Evolutionary conservation across 1,140 invertebrate species (phyloP), one percentile per base, ranked within the genome.

Genomic region (Drosophila obscura): DNA sequence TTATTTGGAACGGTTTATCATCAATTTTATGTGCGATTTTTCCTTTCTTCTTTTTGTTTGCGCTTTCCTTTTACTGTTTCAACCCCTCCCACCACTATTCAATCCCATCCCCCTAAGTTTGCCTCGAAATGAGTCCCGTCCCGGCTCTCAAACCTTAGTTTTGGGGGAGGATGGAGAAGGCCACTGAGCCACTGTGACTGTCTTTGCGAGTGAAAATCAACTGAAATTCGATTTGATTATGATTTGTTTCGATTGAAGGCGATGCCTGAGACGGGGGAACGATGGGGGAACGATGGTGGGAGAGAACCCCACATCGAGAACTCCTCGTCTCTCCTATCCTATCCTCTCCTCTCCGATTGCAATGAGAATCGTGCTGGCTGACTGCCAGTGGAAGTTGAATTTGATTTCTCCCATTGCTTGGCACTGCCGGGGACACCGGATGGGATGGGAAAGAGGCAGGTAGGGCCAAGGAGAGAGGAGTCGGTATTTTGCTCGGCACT

Each of bases 1-100:
- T 87, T 87, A 87, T 87, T 89, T 87, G 83, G 83, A 88, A 88
- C 85, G 83, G 85, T 87, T 87, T 87, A 87, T 87, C 83, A 87
- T 87, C 83, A 87, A 87, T 87, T 87, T 88, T 87, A 87, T 87
- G 83, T 83, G 83, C 79, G 79, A 76, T 68, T 83, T 76, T 87
- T 79, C 49, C 43, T 55, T 73, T 50, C 55, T 64, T 51, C 48
- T 73, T 67, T 51, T 58, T 66, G 76, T 77, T 80, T 80, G 63
- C 52, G 62, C 48, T 87, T 67, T 77, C 50, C 77, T 73, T 66
- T 74, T 52, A 63, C 62, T 44, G 15, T 22, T 24, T 48, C 55
- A 13, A 7, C 39, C 49, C n/a, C 39, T 44, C n/a, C 9, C 26
- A 16, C 63, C 24, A 51, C 44, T 45, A 43, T 26, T 31, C 39